Evolutionary conservation across 2,797 vertebrate genomes (phyloP).

Genomic region (Fistularia commersonii): DNA sequence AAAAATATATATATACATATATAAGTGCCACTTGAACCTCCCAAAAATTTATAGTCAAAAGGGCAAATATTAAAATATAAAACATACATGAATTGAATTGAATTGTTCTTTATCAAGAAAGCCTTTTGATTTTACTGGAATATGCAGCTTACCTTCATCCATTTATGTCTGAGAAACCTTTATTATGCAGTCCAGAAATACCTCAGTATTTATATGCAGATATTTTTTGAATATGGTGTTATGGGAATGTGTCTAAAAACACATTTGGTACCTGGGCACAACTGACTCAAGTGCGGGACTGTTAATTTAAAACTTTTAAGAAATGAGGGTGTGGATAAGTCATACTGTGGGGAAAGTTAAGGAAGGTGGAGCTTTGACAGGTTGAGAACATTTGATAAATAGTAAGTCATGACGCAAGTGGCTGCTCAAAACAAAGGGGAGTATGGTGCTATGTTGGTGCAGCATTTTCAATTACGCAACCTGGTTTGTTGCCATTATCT

Average conservation of each 20-base stretch:
- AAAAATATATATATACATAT: too few species aligned
- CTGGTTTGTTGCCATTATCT: conserved; percentile 10
- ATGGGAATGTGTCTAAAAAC: conserved; percentile 5
- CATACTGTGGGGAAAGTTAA: conserved; percentile 8
- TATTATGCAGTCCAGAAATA: conserved; percentile 11
- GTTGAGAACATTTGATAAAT: conserved; percentile 24
- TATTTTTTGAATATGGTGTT: background rate
- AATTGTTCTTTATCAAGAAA: too few species aligned
- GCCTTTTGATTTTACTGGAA: too few species aligned
- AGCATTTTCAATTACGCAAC: conserved; percentile 20
- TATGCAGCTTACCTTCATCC: conserved; percentile 36
- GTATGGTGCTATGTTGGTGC: background rate
- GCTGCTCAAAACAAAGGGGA: background rate
- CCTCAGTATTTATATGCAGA: background rate
- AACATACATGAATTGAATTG: too few species aligned
- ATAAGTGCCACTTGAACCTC: too few species aligned
- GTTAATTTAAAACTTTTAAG: conserved; percentile 18
- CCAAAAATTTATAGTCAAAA: too few species aligned
- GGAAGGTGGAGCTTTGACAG: conserved; percentile 36
- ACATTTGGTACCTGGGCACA: background rate
- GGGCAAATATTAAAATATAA: too few species aligned
- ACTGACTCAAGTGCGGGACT: conserved; percentile 12
- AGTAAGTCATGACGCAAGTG: conserved; percentile 1
- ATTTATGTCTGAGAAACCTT: conserved; percentile 30
- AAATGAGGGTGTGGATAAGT: conserved; percentile 24